Evolutionary conservation across 1,140 invertebrate species (phyloP), one percentile per base, ranked within the genome.

Genomic region (Mactra quadrangularis): DNA sequence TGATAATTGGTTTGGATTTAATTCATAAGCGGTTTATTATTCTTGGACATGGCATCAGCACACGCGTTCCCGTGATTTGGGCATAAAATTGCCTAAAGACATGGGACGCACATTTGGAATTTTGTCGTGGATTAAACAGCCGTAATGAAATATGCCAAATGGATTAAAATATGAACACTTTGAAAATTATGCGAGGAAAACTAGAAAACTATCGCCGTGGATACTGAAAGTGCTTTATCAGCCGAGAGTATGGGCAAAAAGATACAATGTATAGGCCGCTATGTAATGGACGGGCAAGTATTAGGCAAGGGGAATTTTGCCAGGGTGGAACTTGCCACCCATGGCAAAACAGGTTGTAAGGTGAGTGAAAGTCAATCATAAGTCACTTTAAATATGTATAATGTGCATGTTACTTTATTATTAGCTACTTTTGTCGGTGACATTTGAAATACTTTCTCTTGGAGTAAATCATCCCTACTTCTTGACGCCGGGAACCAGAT

Each of bases 251-350:
- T 92, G 91, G 91, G 91, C 64, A 91, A 91, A 86, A 93, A 93
- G 87, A 93, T 93, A 82, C 91, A 92, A 64, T 92, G 87, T 64
- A 90, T 93, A 60, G 93, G 92, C 25, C 89, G 89, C n/a, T 93
- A 93, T 86, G 86, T 88, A 47, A 91, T 93, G 88, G 91, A 93
- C 50, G 90, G 91, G n/a, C 83, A 89, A 41, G 87, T 87, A 15
- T 86, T 93, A 45, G 93, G 92, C 27, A 93, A 93, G 83, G 92
- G 93, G 11, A 93, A 91, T 68, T 93, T 93, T 87, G 92, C 91
- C 72, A 86, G 92, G 31, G 93, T 93, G 55, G 92, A 93, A 85
- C 85, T 93, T 55, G 93, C 92, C 11, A 91, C 90, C 55, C 93
- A 93, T 86, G 75, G 87, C 15, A 82, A 93, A 33, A 92, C 92